Evolutionary conservation across 2,113 vertebrate species (phyloP).

Genomic region (Myotis davidii): DNA sequence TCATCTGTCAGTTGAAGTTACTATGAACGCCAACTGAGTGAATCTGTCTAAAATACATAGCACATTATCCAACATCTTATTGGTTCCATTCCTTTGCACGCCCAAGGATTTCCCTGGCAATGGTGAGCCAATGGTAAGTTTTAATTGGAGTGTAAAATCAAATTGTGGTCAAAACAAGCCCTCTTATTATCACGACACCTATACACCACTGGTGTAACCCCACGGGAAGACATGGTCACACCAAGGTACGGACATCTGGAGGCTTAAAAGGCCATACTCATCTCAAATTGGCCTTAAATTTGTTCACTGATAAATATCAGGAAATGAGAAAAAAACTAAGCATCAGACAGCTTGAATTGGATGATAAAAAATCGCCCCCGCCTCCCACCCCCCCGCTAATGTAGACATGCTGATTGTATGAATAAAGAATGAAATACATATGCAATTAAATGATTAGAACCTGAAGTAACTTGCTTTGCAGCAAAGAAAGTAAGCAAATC

Average conservation of each 20-base stretch:
- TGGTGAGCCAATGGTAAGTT: neutral
- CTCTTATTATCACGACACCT: neutral
- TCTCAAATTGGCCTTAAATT: neutral
- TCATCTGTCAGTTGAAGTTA: neutral
- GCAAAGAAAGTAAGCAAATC: neutral
- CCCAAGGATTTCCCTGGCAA: neutral
- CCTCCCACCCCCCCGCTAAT: rapidly evolving
- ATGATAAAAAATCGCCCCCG: neutral
- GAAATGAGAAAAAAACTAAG: neutral
- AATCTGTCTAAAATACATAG: neutral
- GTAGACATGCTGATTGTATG: neutral
- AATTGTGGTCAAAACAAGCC: neutral
- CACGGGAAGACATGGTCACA: neutral
- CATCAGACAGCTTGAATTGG: neutral
- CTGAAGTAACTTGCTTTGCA: neutral
- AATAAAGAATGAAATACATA: neutral
- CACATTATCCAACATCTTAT: neutral
- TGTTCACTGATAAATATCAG: neutral
- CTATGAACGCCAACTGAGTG: neutral
- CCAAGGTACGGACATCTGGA: neutral
- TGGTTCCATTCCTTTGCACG: neutral
- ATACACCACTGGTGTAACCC: neutral
- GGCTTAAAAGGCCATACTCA: neutral
- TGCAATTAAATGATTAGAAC: neutral
- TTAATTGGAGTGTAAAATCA: neutral